Conservation (phyloP, 2,888 invertebrate genomes). For the Quadriops clusia region DNA sequence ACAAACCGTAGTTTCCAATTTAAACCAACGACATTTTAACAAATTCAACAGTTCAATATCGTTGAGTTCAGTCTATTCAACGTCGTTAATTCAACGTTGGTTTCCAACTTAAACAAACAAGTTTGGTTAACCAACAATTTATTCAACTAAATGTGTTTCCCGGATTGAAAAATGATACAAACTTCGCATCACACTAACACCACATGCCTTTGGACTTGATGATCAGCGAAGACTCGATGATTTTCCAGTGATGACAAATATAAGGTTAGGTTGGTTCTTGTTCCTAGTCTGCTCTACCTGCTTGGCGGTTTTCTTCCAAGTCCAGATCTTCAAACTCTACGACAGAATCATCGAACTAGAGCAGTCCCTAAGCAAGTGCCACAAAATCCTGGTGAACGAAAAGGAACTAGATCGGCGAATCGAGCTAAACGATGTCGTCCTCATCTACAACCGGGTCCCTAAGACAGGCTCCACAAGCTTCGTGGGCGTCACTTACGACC, state of each 20-base stretch:
- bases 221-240: neutral
- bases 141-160: too few species aligned
- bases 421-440: slow-evolving; percentile 53
- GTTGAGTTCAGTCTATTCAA: too few species aligned
- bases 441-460: slow-evolving; percentile 92
- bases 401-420: neutral
- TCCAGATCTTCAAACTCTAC: slow-evolving; percentile 19
- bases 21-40: too few species aligned
- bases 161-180: too few species aligned
- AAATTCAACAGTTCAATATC: too few species aligned
- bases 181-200: neutral
- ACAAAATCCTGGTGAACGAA: neutral
- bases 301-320: slow-evolving; percentile 17
- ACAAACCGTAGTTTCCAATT: too few species aligned
- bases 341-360: slow-evolving; percentile 16
- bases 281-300: slow-evolving; percentile 16
- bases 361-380: slow-evolving; percentile 3
- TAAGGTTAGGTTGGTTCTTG: slow-evolving; percentile 20
- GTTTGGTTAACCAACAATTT: too few species aligned
- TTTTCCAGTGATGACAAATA: slow-evolving; percentile 17
- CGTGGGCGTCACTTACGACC: slow-evolving; percentile 80
- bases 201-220: slow-evolving; percentile 1
- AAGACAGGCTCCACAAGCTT: slow-evolving; percentile 97
- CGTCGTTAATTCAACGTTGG: too few species aligned
- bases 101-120: too few species aligned